Conservation (phyloP, 2,888 invertebrate genomes). For the Noctua pronuba region DNA sequence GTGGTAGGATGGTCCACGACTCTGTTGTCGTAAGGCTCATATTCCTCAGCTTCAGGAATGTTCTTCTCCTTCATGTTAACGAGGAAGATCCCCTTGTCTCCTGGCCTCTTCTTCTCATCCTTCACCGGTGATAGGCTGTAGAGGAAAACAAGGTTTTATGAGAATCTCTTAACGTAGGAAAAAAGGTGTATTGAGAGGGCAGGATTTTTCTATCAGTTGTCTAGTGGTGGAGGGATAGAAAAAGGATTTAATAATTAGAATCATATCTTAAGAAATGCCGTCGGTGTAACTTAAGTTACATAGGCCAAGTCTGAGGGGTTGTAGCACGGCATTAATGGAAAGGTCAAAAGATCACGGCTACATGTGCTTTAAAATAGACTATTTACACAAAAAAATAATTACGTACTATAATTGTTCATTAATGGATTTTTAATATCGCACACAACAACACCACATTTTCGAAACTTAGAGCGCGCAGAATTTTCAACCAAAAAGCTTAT, state of each 20-base stretch:
- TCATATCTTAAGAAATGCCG: background rate
- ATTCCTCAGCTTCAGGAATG: conserved; percentile 89
- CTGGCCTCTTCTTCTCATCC: conserved; percentile 81
- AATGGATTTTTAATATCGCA: conserved; percentile 25
- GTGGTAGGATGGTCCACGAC: conserved; percentile 93
- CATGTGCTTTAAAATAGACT: background rate
- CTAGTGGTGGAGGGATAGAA: background rate
- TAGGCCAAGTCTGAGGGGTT: background rate
- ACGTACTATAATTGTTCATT: background rate
- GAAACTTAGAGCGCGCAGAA: background rate
- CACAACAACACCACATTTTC: conserved; percentile 4
- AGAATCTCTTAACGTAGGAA: background rate
- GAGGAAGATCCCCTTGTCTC: conserved; percentile 84
- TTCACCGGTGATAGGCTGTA: conserved; percentile 85
- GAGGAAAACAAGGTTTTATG: conserved; percentile 14
- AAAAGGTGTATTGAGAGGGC: no score
- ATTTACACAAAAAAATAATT: no score
- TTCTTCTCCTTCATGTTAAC: conserved; percentile 89
- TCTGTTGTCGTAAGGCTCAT: conserved; percentile 93
- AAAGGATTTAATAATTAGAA: background rate
- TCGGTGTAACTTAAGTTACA: background rate
- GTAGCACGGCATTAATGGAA: background rate
- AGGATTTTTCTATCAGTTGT: no score
- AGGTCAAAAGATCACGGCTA: conserved; percentile 6
- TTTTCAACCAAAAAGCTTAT: conserved; percentile 8